Base-by-base conservation (phyloP, 2,797 vertebrate species). In the Philypnodon macrostomus region DNA sequence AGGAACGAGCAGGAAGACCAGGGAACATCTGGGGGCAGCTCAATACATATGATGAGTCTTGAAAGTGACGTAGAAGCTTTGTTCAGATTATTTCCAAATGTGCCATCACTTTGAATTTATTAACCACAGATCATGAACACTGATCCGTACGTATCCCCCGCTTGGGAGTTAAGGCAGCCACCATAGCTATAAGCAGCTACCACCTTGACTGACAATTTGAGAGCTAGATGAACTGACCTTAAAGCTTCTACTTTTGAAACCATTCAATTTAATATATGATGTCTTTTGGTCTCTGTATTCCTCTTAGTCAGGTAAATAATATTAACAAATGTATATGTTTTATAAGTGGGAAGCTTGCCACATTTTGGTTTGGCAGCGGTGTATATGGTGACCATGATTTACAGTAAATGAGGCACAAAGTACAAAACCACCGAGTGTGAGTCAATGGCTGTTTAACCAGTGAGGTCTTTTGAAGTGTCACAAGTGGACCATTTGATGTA, bases 1-100 rank as follows among this genome's bases (percentile, higher is more conserved):
- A 62, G 77, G 78, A 77, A 77, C 83, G 51, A 75, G 80, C 86
- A 45, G 73, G 65, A 69, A 61, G 61, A 73, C 84, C 47, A 84
- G 80, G 71, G 56, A 69, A 58, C 81, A 58, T 53, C 21, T 62
- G 53, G 69, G 71, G 66, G 47, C 2, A 21, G 35, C 80, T 80
- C 68, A 17, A 49, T 75, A 58, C 65, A 48, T 67, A 57, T 35
- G 56, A 63, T 41, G 77, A 81, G 53, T 62, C 33, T 53, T 39
- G 19, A 40, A 36, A 45, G 55, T 34, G 46, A 8, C 8, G 1
- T 33, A 64, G 23, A 17, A 50, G 48, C 18, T 52, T 61, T 56
- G 46, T 32, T 53, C 31, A 46, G 48, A 47, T 19, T 63, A 26
- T 40, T 19, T 13, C 11, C 32, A 5, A 16, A 23, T 15, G 31